Conservation (phyloP, 2,888 invertebrate genomes). For the Meiosimyza platycephala region DNA sequence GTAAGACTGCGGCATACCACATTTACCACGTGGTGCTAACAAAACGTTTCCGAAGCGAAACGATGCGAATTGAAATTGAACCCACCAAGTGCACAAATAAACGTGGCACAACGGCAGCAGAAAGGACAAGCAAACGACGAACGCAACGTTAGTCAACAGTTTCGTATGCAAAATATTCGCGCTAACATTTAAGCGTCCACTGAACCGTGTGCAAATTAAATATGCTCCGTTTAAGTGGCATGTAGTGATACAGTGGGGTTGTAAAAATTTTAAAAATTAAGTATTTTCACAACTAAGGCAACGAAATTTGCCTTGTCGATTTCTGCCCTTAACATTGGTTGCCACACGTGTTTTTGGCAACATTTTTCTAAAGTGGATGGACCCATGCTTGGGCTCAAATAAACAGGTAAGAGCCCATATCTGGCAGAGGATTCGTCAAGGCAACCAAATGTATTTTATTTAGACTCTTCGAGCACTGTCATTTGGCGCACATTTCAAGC, state of each 20-base stretch:
- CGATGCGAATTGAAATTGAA: conserved; percentile 18
- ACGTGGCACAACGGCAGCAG: neutral
- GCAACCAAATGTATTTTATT: no score
- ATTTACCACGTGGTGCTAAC: conserved; percentile 44
- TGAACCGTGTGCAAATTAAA: conserved; percentile 52
- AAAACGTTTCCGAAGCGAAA: conserved; percentile 51
- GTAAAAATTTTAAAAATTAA: no score
- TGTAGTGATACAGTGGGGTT: conserved; percentile 4
- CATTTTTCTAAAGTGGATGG: no score
- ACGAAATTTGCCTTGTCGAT: no score
- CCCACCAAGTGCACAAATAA: conserved; percentile 5
- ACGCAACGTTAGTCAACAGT: neutral
- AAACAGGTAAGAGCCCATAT: no score
- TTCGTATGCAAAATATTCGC: conserved; percentile 43
- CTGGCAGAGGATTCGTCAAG: no score
- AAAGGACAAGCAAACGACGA: conserved; percentile 2
- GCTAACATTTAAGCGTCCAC: conserved; percentile 59
- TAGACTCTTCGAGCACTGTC: no score
- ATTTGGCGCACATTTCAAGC: no score
- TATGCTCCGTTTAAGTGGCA: conserved; percentile 29
- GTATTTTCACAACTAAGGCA: no score
- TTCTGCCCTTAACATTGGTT: no score
- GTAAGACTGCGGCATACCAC: conserved; percentile 30
- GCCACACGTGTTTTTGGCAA: no score
- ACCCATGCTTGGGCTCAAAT: no score